Evolutionary conservation across 1,140 invertebrate genomes (phyloP).

Genomic region (Sitobion miscanthi): DNA sequence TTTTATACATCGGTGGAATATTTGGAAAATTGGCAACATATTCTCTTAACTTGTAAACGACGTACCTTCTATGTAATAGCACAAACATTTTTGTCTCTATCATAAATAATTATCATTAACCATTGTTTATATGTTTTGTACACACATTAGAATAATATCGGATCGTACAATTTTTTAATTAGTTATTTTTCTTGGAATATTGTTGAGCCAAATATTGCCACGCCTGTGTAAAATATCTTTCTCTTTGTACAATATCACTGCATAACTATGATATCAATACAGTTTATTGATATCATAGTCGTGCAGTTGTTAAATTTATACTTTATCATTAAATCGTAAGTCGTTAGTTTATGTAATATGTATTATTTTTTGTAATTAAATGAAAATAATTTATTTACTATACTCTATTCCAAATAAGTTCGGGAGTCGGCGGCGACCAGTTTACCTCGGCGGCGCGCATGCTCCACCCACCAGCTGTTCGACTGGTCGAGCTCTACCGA

Average conservation of each 20-base stretch:
- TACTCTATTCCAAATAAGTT: too few relatives aligned
- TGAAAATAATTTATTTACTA: not conserved
- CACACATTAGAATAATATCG: not conserved
- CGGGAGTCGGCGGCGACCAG: too few relatives aligned
- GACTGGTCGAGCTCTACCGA: too few relatives aligned
- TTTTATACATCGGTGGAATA: too few relatives aligned
- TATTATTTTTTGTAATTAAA: not conserved
- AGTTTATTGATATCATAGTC: too few relatives aligned
- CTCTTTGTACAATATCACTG: not conserved
- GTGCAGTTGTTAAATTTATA: too few relatives aligned
- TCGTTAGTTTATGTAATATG: too few relatives aligned
- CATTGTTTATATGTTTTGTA: not conserved
- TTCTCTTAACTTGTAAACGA: not conserved
- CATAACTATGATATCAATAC: not conserved
- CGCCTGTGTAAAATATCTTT: accelerated
- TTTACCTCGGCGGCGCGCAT: too few relatives aligned
- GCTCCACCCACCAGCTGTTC: too few relatives aligned
- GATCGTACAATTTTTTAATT: not conserved
- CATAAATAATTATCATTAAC: not conserved
- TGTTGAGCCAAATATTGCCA: not conserved
- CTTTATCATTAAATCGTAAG: too few relatives aligned
- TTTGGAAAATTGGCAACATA: too few relatives aligned
- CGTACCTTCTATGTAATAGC: not conserved
- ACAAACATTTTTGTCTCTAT: not conserved
- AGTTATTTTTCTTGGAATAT: not conserved